phyloP scores from a whole-genome alignment of 2,113 vertebrate genomes.

The Corythaeola cristata region DNA sequence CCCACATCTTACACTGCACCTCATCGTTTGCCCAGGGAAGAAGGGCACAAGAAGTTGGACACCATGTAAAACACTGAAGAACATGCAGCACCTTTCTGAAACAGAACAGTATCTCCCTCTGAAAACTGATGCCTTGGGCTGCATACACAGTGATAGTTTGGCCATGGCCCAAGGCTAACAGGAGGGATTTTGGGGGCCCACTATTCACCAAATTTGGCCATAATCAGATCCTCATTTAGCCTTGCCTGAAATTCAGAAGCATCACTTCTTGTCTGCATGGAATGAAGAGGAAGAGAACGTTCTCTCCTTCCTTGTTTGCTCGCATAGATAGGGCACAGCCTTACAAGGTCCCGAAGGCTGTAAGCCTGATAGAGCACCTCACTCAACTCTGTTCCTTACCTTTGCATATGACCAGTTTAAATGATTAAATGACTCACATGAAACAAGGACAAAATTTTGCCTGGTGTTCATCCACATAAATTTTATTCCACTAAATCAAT shows the following conservation, averaged over 20 bases:
- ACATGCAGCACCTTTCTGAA: background rate
- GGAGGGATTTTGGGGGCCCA: background rate
- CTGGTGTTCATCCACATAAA: background rate
- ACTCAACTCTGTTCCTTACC: background rate
- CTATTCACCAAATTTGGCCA: background rate
- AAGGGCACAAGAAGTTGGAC: background rate
- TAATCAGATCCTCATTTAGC: background rate
- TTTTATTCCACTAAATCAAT: background rate
- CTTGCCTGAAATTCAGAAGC: background rate
- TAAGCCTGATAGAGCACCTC: background rate
- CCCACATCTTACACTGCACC: background rate
- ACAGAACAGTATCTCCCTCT: background rate
- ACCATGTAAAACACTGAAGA: background rate
- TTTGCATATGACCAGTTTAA: background rate
- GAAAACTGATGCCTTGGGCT: background rate
- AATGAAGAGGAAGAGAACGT: background rate
- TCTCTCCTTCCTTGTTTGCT: background rate
- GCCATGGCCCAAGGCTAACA: background rate
- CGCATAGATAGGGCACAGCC: background rate
- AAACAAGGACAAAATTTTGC: background rate
- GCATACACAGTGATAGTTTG: background rate
- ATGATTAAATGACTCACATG: background rate
- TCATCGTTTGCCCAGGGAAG: background rate
- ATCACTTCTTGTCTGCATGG: fast-evolving
- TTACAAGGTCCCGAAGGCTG: background rate